These are phyloP conservation scores for Drosophila pseudotakahashii DNA, from an alignment of 2,888 invertebrate species.

Conservation along the genomic window DNA sequence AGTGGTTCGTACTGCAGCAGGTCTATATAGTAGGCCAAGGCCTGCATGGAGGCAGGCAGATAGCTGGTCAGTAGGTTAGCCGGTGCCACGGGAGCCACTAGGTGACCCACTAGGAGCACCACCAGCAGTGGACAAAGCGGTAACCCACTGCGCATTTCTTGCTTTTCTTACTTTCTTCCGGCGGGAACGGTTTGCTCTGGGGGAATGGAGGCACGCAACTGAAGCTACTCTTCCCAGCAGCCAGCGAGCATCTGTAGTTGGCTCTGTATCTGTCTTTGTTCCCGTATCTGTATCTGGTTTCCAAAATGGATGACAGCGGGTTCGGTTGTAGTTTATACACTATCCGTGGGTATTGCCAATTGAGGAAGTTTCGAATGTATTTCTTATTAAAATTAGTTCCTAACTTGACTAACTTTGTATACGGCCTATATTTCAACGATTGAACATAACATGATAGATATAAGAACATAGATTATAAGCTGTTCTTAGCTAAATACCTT, in stretches of 20 bases:
- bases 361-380: neutral
- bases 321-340: slow-evolving; percentile 50
- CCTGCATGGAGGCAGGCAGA: slow-evolving; percentile 84
- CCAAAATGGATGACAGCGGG: slow-evolving; percentile 57
- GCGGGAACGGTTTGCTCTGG: slow-evolving; percentile 62
- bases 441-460: too few species aligned
- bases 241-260: slow-evolving; percentile 66
- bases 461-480: too few species aligned
- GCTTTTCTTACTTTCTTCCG: slow-evolving; percentile 33
- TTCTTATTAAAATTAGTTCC: neutral
- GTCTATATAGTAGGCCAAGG: slow-evolving; percentile 84
- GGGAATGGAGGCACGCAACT: slow-evolving; percentile 67
- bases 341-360: neutral
- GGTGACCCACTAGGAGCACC: slow-evolving; percentile 26
- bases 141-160: slow-evolving; percentile 65
- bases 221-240: slow-evolving; percentile 52
- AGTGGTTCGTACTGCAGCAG: slow-evolving; percentile 83
- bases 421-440: too few species aligned
- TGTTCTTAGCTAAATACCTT: too few species aligned
- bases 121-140: slow-evolving; percentile 23
- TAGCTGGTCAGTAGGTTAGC: slow-evolving; percentile 81
- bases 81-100: slow-evolving; percentile 51
- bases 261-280: slow-evolving; percentile 40
- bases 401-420: neutral
- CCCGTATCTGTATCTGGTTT: slow-evolving; percentile 44